Conservation (phyloP, 2,797 vertebrate species). For the Poeciliopsis turneri region DNA sequence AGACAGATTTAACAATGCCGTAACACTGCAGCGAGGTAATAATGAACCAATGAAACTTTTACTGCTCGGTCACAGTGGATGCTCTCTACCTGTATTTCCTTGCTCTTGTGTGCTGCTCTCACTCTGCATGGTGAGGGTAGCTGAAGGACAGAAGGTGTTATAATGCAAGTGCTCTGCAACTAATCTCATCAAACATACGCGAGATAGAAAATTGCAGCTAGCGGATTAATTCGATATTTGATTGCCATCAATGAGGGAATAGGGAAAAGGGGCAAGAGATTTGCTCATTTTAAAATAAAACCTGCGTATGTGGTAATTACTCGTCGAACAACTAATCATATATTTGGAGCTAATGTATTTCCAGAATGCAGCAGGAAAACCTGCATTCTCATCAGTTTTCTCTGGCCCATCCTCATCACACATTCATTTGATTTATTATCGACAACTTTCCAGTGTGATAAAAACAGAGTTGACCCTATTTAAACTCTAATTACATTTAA, state of each 20-base stretch:
- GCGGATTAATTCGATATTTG: conserved; percentile 45
- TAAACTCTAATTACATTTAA: conserved; percentile 41
- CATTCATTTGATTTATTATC: neutral
- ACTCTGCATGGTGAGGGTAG: conserved; percentile 17
- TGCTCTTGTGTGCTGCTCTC: conserved; percentile 11
- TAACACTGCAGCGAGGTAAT: conserved; percentile 50
- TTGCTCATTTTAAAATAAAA: conserved; percentile 38
- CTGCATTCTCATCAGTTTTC: conserved; percentile 6
- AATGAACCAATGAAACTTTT: conserved; percentile 34
- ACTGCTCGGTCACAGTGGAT: conserved; percentile 3
- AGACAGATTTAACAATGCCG: conserved; percentile 32
- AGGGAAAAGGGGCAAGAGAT: conserved; percentile 8
- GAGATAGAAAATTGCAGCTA: conserved; percentile 20
- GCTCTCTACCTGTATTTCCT: conserved; percentile 9
- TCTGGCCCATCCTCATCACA: conserved; percentile 24
- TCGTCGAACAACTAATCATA: neutral
- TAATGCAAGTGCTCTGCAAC: conserved; percentile 34
- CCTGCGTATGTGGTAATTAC: neutral
- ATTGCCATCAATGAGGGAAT: conserved; percentile 44
- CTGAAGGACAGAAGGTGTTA: conserved; percentile 31
- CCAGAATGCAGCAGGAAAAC: neutral
- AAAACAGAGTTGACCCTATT: conserved; percentile 34
- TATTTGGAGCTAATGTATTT: conserved; percentile 23
- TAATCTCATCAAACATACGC: conserved; percentile 57
- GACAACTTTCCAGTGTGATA: conserved; percentile 28